Base-by-base conservation (phyloP, 2,797 vertebrate species). In the Neosilurus mollespiculum region DNA sequence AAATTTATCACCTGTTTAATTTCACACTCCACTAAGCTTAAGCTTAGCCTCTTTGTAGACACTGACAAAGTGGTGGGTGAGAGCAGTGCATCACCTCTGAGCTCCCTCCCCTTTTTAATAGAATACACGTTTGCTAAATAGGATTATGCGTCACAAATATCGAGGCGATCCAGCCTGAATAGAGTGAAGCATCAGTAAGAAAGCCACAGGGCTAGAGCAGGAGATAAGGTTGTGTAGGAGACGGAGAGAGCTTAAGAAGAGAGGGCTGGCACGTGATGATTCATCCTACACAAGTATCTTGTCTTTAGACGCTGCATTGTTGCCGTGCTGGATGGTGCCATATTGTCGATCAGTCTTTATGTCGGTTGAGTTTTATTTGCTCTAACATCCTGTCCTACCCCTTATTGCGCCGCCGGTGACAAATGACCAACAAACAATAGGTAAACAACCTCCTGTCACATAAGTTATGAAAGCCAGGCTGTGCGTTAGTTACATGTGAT, bases 1-100 rank as follows among this genome's bases (percentile, higher is more conserved):
- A 93, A 92, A 94, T 95, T 92, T 93, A 93, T 93, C 92, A 88
- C 93, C 92, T 94, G 93, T 95, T 96, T 95, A 93, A 95, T 96
- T 96, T 96, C 95, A 95, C 94, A 93, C 93, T 92, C 87, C 87
- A 92, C 88, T 89, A 90, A 87, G 84, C 89, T 90, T 90, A 91
- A 92, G 91, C 92, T 93, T 90, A 90, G 90, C 92, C 89, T 89
- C 91, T 87, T 87, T 90, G 86, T 88, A 86, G 92, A 94, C 93
- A 90, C 91, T 93, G 92, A 94, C 92, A 93, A 92, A 94, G 92
- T 91, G 83, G 90, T 85, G 81, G 84, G 90, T 87, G 87, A 89
- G 88, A 91, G 89, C 84, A 86, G 89, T 90, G 91, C 87, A 90
- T 93, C 92, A 93, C 90, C 92, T 83, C 84, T 81, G 83, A 85